A percentile compares a stretch with the other conserved stretches of the same genome.
These are phyloP conservation scores for Gymnoscelis rufifasciata DNA, from an alignment of 2,888 invertebrate species.

Conservation along the genomic window DNA sequence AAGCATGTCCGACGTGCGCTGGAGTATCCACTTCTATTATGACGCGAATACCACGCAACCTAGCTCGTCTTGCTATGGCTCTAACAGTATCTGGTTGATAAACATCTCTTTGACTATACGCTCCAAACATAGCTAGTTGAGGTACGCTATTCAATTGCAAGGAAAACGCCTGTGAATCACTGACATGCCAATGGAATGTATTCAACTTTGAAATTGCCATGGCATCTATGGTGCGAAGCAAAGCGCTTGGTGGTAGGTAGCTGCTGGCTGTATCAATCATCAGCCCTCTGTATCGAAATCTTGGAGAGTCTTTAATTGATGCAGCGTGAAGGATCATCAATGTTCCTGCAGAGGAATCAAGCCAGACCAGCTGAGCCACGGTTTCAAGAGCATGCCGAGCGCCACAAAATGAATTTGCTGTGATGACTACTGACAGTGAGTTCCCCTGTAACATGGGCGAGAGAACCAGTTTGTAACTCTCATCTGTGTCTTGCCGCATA, in stretches of 20 bases:
- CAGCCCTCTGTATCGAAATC: constrained; percentile 87
- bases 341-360: constrained; percentile 79
- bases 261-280: constrained; percentile 94
- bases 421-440: constrained; percentile 77
- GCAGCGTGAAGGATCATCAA: constrained; percentile 82
- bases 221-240: constrained; percentile 86
- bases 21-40: constrained; percentile 93
- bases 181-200: constrained; percentile 94
- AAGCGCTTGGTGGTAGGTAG: constrained; percentile 85
- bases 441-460: constrained; percentile 60
- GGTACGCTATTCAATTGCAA: constrained; percentile 86
- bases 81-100: constrained; percentile 84
- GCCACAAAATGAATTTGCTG: constrained; percentile 84
- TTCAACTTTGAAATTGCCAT: constrained; percentile 94
- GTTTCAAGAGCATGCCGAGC: constrained; percentile 87
- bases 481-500: constrained; percentile 82
- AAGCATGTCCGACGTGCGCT: constrained; percentile 89
- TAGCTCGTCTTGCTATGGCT: constrained; percentile 86
- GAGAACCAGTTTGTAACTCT: constrained; percentile 83
- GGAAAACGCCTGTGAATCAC: constrained; percentile 94
- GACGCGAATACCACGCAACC: constrained; percentile 89
- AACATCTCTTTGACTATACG: constrained; percentile 86
- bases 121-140: constrained; percentile 86
- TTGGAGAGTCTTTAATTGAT: constrained; percentile 85
- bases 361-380: constrained; percentile 87